Evolutionary conservation across 2,113 vertebrate genomes (phyloP).

Genomic region (Hipposideros armiger): DNA sequence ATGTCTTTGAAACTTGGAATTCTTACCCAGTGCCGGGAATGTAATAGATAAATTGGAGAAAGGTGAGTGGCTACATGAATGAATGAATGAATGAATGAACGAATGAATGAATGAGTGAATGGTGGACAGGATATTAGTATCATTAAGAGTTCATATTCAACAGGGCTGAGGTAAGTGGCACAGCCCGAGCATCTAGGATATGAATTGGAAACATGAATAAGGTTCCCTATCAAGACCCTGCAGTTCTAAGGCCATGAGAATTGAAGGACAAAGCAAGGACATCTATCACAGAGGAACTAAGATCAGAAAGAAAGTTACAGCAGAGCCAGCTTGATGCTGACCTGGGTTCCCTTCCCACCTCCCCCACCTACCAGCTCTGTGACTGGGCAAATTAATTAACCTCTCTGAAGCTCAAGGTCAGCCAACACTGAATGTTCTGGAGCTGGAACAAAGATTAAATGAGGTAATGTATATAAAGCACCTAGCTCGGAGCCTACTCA

Average conservation of each 20-base stretch:
- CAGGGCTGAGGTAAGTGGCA: fast-evolving
- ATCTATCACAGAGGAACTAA: neutral
- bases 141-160: neutral
- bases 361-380: no score
- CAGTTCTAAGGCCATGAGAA: neutral
- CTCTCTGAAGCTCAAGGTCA: neutral
- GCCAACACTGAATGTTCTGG: no score
- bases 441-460: neutral
- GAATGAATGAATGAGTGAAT: no score
- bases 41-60: no score
- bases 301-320: neutral
- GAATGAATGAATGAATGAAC: no score
- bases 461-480: neutral
- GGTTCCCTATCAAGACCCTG: fast-evolving
- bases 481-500: no score
- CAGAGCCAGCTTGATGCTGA: neutral
- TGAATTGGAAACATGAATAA: no score
- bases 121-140: fast-evolving
- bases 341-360: no score
- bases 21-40: neutral
- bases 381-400: neutral
- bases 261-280: neutral
- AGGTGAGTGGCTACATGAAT: no score
- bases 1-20: neutral
- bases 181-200: no score